Evolutionary conservation across 2,113 vertebrate genomes (phyloP), one percentile per base, ranked within the genome.

Genomic region (Chloebia gouldiae): DNA sequence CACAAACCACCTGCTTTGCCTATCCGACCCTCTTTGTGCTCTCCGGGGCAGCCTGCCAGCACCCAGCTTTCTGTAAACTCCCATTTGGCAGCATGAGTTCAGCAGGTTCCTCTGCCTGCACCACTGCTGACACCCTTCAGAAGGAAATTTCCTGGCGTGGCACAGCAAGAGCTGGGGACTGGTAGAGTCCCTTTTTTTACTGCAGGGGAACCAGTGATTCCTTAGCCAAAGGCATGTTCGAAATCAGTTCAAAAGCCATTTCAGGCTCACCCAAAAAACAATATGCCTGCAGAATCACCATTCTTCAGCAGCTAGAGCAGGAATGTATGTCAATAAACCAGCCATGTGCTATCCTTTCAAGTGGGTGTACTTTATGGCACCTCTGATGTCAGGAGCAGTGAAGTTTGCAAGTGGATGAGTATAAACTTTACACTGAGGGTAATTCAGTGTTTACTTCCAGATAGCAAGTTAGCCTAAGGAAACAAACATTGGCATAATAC

Each of bases 401-500:
- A 56, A 73, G 75, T 66, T 95, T 94, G 47, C 51, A 88, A 88
- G 59, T 15, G 60, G 68, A 77, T 51, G 47, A 80, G 47, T 17
- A 42, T n/a, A 59, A 89, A 47, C 81, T 70, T 95, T 92, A 82
- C 87, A 20, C 0, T 42, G 42, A 42, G 79, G 45, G 75, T 47
- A 91, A 77, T 93, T 90, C 4, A 4, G 56, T 24, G n/a, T 93
- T 97, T 93, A 53, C 68, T 61, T 82, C 54, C 82, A 88, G 93
- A 96, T 78, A 95, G 54, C 57, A 57, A 75, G 60, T 22, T 90
- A 81, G 65, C 56, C 84, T 88, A 45, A 78, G 49, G 93, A 96
- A 94, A 93, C 51, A 90, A 61, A 91, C 39, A 23, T 15, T 71
- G 37, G 45, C 63, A 54, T 31, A 81, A 94, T 51, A 73, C 15